Percentiles rank a stretch among this genome's conserved stretches.
Evolutionary conservation across 2,888 invertebrate genomes (phyloP).

Genomic region (Sminthurides aquaticus): DNA sequence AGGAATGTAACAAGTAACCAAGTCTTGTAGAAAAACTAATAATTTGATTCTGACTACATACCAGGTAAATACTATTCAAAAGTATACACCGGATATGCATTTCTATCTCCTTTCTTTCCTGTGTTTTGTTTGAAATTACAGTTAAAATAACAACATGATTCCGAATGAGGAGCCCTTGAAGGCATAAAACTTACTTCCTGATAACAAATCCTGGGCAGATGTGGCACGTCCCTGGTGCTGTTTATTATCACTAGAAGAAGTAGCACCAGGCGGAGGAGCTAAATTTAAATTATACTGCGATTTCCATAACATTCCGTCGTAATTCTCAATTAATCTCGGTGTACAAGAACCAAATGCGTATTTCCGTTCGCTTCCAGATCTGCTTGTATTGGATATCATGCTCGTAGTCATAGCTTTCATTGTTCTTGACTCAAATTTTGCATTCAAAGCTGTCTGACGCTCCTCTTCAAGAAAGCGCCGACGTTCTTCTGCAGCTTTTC

Average conservation of each 20-base stretch:
- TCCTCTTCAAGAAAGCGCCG: conserved; percentile 40
- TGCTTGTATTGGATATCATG: conserved; percentile 16
- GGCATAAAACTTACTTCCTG: conserved; percentile 18
- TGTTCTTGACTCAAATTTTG: conserved; percentile 38
- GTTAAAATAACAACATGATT: not conserved
- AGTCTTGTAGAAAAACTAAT: too few species aligned
- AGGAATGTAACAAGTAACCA: too few species aligned
- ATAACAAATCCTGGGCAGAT: conserved; percentile 36
- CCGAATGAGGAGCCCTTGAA: not conserved
- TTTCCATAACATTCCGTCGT: conserved; percentile 42
- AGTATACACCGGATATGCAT: too few species aligned
- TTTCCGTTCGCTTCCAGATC: conserved; percentile 30
- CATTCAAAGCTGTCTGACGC: conserved; percentile 30
- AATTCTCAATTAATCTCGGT: conserved; percentile 42
- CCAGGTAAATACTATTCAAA: too few species aligned
- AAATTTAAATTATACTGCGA: conserved; percentile 41
- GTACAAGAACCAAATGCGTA: conserved; percentile 43
- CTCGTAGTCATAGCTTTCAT: conserved; percentile 25
- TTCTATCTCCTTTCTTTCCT: too few species aligned
- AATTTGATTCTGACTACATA: too few species aligned
- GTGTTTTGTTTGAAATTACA: too few species aligned
- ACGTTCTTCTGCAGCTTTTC: conserved; percentile 39
- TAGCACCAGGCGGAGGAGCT: conserved; percentile 13
- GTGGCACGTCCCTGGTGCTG: conserved; percentile 24
- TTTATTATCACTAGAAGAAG: conserved; percentile 13